These are phyloP conservation scores for Erethizon dorsatum DNA, from an alignment of 2,797 vertebrate genomes.

Conservation along the genomic window DNA sequence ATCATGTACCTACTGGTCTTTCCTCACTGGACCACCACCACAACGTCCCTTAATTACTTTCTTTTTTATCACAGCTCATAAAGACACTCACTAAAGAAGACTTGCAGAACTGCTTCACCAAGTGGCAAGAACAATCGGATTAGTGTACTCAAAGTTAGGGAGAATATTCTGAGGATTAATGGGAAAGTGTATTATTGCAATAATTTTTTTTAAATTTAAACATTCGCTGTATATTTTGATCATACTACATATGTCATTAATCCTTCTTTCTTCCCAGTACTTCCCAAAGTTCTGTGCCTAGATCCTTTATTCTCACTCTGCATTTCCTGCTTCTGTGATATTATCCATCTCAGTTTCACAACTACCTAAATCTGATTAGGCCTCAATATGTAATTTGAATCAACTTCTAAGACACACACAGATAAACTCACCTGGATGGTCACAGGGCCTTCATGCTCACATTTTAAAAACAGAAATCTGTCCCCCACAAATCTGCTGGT, in stretches of 20 bases:
- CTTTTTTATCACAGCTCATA: neutral
- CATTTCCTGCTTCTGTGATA: neutral
- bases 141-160: too few species aligned
- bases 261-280: neutral
- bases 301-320: neutral
- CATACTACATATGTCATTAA: neutral
- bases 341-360: neutral
- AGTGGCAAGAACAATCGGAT: too few species aligned
- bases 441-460: neutral
- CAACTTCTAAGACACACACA: neutral
- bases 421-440: neutral
- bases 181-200: too few species aligned
- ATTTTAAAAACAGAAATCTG: neutral
- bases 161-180: too few species aligned
- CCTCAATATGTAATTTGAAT: neutral
- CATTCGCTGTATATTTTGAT: too few species aligned
- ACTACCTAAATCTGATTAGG: neutral
- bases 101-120: too few species aligned
- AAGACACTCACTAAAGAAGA: too few species aligned
- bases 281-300: constrained; percentile 2
- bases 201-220: too few species aligned
- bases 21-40: neutral
- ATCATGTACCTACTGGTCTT: constrained; percentile 2
- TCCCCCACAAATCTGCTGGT: neutral
- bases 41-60: neutral